Evolutionary conservation across 1,140 invertebrate genomes (phyloP), one percentile per base, ranked within the genome.

Genomic region (Carcinoscorpius rotundicauda): DNA sequence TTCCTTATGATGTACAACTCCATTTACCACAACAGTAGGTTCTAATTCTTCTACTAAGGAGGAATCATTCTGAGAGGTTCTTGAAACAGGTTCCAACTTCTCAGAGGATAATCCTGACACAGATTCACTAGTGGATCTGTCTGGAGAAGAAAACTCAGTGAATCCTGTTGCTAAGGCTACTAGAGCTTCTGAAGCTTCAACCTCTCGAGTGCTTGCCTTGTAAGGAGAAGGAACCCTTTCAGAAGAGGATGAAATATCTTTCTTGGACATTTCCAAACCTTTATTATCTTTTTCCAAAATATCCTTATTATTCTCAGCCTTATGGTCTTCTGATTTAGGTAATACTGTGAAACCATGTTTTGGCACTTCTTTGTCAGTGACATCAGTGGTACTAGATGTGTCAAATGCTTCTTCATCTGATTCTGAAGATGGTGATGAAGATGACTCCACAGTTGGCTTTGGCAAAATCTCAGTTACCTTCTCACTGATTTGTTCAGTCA

Each of bases 141-240:
- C 51, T n/a, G 11, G 11, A 6, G 59, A 6, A 64, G 6, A 11
- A 6, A 52, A 8, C 50, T 4, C 4, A 68, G 51, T 29, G 29
- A 29, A 29, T 29, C 55, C 78, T 29, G 77, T 76, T 9, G 80
- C 78, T 4, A 82, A 67, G 4, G 78, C 76, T 71, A 82, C 80
- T 3, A 82, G 69, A 29, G 79, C 80, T 69, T 82, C 80, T 0
- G 78, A 77, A 10, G 80, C 80, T 62, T 71, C 70, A 61, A 58
- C 62, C 29, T 29, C 29, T 29, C 29, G 29, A 29, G 29, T 29
- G 29, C 29, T 29, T 29, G 29, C 29, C 29, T 29, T 29, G 29
- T 29, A 29, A 29, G 29, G 29, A 29, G 29, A 29, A 29, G 29
- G 29, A 29, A 29, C 29, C 29, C 29, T 29, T 29, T 29, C 29